Percentiles rank a stretch among this genome's conserved stretches.
Conservation (phyloP, 2,797 vertebrate species). For the Luscinia megarhynchos region DNA sequence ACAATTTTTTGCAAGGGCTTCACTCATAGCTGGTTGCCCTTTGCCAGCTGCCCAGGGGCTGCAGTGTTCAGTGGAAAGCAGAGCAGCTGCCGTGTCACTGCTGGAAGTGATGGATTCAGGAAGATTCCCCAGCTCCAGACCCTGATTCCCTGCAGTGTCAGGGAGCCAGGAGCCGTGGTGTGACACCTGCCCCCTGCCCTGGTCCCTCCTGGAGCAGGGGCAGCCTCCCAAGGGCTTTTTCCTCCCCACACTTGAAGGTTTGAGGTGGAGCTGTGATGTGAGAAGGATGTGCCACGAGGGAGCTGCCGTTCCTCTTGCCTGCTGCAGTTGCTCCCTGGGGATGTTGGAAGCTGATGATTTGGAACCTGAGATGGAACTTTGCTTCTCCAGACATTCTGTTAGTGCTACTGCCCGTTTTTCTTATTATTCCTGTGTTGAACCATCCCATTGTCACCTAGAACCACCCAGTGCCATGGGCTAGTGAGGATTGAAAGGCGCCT, state of each 20-base stretch:
- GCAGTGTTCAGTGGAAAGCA: neutral
- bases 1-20: neutral
- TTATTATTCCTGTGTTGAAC: neutral
- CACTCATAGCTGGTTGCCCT: neutral
- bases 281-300: neutral
- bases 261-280: neutral
- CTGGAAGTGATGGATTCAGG: neutral
- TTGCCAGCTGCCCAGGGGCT: neutral
- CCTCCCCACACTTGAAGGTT: neutral
- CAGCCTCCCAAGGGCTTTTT: neutral
- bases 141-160: neutral
- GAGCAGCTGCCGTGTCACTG: neutral
- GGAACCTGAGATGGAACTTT: neutral
- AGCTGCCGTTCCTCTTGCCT: fast-evolving
- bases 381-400: neutral
- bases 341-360: neutral
- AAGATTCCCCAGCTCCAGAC: neutral
- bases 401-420: neutral
- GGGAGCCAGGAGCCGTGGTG: fast-evolving
- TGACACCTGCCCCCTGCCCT: neutral
- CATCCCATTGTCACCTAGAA: neutral
- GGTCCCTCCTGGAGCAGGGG: neutral
- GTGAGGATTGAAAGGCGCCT: neutral
- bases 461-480: neutral
- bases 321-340: neutral